phyloP scores from a whole-genome alignment of 2,113 vertebrate genomes.

The Phaetusa simplex region DNA sequence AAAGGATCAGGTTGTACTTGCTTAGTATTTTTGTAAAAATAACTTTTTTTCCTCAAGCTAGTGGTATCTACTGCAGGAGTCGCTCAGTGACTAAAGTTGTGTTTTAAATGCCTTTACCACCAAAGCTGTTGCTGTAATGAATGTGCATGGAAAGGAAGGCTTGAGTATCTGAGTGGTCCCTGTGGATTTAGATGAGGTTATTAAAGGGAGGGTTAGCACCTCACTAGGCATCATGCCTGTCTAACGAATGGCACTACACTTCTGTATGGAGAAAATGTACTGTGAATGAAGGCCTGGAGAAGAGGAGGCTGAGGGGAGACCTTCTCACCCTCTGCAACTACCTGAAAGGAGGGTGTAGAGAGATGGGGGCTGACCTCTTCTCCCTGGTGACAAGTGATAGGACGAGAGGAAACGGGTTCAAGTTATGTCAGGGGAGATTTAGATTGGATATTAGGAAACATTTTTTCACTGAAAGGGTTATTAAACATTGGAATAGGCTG shows the following conservation, averaged over 20 bases:
- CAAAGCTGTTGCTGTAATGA: not conserved
- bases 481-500: too few species aligned
- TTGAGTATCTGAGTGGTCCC: not conserved
- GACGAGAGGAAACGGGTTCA: too few species aligned
- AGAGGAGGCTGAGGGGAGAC: too few species aligned
- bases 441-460: too few species aligned
- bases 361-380: too few species aligned
- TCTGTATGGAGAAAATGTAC: rapidly evolving
- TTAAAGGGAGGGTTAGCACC: not conserved
- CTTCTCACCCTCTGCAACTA: too few species aligned
- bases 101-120: not conserved
- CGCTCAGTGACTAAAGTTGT: not conserved
- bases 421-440: too few species aligned
- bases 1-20: not conserved
- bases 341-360: too few species aligned
- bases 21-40: not conserved
- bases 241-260: rapidly evolving
- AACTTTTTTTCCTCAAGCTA: too few species aligned
- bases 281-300: rapidly evolving
- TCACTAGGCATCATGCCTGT: rapidly evolving
- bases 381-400: too few species aligned
- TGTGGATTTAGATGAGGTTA: not conserved
- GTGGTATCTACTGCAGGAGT: not conserved
- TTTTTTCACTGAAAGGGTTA: too few species aligned
- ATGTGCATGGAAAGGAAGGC: not conserved